These are phyloP conservation scores for Philonicus albiceps DNA, from an alignment of 2,888 invertebrate species.

Conservation along the genomic window DNA sequence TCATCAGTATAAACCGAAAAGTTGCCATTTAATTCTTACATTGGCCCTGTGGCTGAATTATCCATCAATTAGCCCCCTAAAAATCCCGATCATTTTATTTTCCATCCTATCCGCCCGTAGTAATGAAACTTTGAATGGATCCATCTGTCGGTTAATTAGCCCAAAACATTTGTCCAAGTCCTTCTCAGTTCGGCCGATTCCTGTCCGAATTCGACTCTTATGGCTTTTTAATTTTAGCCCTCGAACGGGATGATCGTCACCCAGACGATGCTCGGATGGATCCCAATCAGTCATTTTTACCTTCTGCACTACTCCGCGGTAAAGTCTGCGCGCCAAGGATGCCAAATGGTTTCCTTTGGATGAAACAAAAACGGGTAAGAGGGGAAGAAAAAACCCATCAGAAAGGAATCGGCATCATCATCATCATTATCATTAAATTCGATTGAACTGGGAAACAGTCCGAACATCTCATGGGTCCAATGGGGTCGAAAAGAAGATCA, in stretches of 20 bases:
- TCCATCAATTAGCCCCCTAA: neutral
- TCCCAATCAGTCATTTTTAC: slow-evolving; percentile 30
- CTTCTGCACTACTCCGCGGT: neutral
- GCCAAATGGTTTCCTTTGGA: slow-evolving; percentile 19
- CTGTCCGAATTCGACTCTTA: slow-evolving; percentile 36
- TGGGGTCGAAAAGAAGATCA: slow-evolving; percentile 31
- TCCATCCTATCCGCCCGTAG: neutral
- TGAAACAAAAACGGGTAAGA: neutral
- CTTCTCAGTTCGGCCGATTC: slow-evolving; percentile 26
- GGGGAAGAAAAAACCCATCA: neutral
- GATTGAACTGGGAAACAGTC: slow-evolving; percentile 17
- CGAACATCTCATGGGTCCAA: neutral
- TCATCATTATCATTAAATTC: slow-evolving; percentile 36
- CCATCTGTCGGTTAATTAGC: slow-evolving; percentile 46
- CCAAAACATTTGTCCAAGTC: slow-evolving; percentile 44
- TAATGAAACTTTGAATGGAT: neutral
- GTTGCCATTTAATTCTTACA: neutral
- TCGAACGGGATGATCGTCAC: neutral
- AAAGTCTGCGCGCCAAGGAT: neutral
- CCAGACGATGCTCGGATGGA: neutral
- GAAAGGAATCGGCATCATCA: slow-evolving; percentile 12
- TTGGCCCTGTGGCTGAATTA: neutral
- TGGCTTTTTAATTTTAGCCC: slow-evolving; percentile 46
- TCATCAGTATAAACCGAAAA: neutral
- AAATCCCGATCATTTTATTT: slow-evolving; percentile 12